These are phyloP conservation scores for Vanessa atalanta DNA, from an alignment of 1,140 invertebrate species.

Conservation along the genomic window DNA sequence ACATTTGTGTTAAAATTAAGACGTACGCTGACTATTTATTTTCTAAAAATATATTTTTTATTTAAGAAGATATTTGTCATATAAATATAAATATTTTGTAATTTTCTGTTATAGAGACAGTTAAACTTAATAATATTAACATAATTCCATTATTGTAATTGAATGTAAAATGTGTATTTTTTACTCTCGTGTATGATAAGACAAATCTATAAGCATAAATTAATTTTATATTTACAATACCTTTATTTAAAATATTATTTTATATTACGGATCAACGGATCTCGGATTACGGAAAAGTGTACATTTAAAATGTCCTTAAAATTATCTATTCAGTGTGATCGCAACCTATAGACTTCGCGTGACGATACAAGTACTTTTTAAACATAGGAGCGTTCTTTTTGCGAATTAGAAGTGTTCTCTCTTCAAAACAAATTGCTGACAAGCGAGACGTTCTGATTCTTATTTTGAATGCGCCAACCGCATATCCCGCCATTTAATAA, in stretches of 20 bases:
- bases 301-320: conserved; percentile 8
- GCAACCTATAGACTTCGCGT: conserved; percentile 60
- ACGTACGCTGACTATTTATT: neutral
- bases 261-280: too few species aligned
- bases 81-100: too few species aligned
- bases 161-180: too few species aligned
- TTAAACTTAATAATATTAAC: too few species aligned
- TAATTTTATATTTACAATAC: neutral
- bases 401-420: conserved; percentile 79
- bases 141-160: too few species aligned
- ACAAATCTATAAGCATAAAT: too few species aligned
- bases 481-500: conserved; percentile 20
- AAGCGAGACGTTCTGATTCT: conserved; percentile 72
- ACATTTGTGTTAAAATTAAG: conserved; percentile 31
- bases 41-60: neutral
- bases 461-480: conserved; percentile 69
- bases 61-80: neutral
- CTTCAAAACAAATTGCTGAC: conserved; percentile 80
- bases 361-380: conserved; percentile 69
- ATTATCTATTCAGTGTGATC: conserved; percentile 38
- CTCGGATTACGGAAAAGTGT: too few species aligned
- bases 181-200: too few species aligned
- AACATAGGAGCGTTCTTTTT: conserved; percentile 77
- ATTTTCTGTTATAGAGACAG: too few species aligned
- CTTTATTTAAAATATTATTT: neutral